phyloP scores from a whole-genome alignment of 2,113 vertebrate species.

The Bambusicola thoracicus region DNA sequence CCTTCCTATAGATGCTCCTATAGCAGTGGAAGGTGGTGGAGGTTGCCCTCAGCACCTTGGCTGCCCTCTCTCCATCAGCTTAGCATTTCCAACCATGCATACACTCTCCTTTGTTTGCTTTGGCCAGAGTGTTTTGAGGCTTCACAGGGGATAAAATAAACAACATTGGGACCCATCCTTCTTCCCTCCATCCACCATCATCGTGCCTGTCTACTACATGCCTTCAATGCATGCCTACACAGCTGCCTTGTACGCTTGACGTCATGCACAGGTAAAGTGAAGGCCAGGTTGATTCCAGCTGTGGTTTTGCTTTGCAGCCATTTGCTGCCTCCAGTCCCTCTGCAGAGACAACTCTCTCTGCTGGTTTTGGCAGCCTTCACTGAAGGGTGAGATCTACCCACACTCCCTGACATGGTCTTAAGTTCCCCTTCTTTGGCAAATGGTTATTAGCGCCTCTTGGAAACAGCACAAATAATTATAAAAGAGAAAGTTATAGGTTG shows the following conservation, averaged over 20 bases:
- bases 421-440: background rate
- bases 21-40: background rate
- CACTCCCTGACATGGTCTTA: rapidly evolving
- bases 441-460: background rate
- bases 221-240: background rate
- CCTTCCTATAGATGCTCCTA: background rate
- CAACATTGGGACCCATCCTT: background rate
- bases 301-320: background rate
- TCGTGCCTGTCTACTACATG: background rate
- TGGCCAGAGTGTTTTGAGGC: background rate
- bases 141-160: background rate
- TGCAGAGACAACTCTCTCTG: background rate
- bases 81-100: background rate
- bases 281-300: background rate
- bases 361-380: background rate
- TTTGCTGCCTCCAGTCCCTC: background rate
- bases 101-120: background rate
- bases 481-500: background rate
- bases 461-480: background rate
- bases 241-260: background rate
- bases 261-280: background rate
- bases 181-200: background rate
- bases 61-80: background rate
- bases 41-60: background rate
- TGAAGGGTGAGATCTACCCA: background rate